A percentile compares a stretch with the other conserved stretches of the same genome.
phyloP scores from a whole-genome alignment of 2,888 invertebrate species.

The Muscina levida region DNA sequence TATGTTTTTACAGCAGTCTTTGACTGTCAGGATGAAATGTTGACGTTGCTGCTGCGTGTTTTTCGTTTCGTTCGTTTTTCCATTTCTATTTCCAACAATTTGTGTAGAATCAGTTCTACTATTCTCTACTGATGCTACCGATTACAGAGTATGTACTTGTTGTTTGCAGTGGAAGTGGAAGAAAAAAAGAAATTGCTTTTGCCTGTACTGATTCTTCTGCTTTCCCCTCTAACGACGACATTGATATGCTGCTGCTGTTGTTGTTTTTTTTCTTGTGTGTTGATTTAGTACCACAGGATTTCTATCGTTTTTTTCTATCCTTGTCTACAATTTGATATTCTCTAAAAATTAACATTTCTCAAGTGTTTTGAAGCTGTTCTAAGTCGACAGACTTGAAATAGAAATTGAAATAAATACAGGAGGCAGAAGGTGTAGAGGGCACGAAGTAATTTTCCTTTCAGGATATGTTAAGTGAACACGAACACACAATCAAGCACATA shows the following conservation, averaged over 20 bases:
- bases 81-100: not conserved
- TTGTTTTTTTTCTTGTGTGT: not conserved
- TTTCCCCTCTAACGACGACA: not conserved
- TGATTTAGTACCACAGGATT: slow-evolving; percentile 15
- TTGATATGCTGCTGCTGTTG: slow-evolving; percentile 1
- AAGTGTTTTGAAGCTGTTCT: slow-evolving; percentile 10
- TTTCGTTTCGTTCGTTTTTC: too few relatives aligned
- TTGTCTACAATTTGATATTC: slow-evolving; percentile 7
- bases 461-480: slow-evolving; percentile 47
- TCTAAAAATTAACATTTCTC: slow-evolving; percentile 27
- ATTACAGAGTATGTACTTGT: too few relatives aligned
- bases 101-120: not conserved
- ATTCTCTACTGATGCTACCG: too few relatives aligned
- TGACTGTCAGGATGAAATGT: slow-evolving; percentile 16
- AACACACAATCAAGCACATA: slow-evolving; percentile 46
- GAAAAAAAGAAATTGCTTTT: too few relatives aligned
- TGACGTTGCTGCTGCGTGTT: not conserved
- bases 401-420: not conserved
- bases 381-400: not conserved
- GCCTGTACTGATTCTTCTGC: too few relatives aligned
- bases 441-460: slow-evolving; percentile 54
- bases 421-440: slow-evolving; percentile 28
- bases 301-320: not conserved
- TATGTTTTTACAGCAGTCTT: slow-evolving; percentile 3
- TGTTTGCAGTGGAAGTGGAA: too few relatives aligned